These are phyloP conservation scores for Paradoxurus hermaphroditus DNA, from an alignment of 2,113 vertebrate species.

Conservation along the genomic window DNA sequence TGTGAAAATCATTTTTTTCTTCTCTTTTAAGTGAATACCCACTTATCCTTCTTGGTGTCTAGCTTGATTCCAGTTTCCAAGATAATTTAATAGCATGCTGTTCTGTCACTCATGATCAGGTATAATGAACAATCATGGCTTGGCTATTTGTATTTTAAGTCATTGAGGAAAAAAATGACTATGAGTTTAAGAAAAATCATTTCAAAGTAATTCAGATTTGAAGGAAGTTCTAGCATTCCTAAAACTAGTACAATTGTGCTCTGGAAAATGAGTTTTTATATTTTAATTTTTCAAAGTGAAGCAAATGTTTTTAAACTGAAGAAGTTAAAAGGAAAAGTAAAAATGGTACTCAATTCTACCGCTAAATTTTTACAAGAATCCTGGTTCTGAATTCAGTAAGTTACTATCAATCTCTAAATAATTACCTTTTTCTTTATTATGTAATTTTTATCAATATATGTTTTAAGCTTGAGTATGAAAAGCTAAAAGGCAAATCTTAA, in stretches of 20 bases:
- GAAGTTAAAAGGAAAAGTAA: not conserved
- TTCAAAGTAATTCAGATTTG: not conserved
- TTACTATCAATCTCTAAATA: not conserved
- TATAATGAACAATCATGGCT: not conserved
- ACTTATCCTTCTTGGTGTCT: not conserved
- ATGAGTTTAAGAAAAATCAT: constrained; percentile 13
- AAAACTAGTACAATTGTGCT: not conserved
- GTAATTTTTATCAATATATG: not conserved
- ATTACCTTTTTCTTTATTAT: not conserved
- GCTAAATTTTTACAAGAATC: constrained; percentile 6
- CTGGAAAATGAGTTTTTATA: constrained; percentile 1
- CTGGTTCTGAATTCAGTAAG: constrained; percentile 19
- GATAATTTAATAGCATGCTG: not conserved
- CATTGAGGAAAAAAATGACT: not conserved
- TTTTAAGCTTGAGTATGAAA: not conserved
- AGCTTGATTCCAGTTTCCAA: not conserved
- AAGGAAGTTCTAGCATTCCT: not conserved
- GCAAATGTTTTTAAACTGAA: constrained; percentile 1
- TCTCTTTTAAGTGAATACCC: not conserved
- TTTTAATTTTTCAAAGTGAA: not conserved
- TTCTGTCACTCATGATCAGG: not conserved
- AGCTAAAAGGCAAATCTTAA: not conserved
- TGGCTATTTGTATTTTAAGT: not conserved
- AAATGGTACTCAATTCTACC: not conserved
- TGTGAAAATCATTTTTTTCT: not conserved